Evolutionary conservation across 1,140 invertebrate genomes (phyloP).

Genomic region (Cataglyphis hispanica): DNA sequence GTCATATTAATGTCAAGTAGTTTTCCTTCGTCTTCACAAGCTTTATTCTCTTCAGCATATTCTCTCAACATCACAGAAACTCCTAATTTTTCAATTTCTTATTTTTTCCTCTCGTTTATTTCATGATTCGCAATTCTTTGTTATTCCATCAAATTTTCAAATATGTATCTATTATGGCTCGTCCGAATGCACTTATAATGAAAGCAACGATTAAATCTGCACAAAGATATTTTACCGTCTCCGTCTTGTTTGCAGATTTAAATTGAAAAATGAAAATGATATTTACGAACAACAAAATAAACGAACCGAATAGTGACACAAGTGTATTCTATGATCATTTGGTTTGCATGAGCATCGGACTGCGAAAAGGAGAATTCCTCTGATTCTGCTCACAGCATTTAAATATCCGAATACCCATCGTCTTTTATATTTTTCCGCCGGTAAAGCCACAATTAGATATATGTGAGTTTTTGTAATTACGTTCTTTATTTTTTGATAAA

Average conservation of each 20-base stretch:
- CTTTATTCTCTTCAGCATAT: too few species aligned
- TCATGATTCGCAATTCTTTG: too few species aligned
- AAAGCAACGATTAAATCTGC: conserved; percentile 39
- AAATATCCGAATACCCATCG: conserved; percentile 57
- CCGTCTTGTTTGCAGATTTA: conserved; percentile 33
- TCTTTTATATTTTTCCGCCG: not conserved
- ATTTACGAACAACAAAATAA: conserved; percentile 46
- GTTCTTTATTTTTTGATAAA: not conserved
- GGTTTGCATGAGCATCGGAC: not conserved
- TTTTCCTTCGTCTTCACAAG: too few species aligned
- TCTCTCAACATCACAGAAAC: too few species aligned
- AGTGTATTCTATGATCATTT: conserved; percentile 62
- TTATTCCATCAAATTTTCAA: conserved; percentile 9
- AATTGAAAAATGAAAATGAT: conserved; percentile 35
- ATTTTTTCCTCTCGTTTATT: too few species aligned
- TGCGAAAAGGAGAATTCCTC: conserved; percentile 28
- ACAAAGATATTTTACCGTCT: conserved; percentile 33
- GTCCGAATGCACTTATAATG: conserved; percentile 34
- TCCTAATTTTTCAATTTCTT: too few species aligned
- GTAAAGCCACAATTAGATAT: not conserved
- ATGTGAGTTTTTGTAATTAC: not conserved
- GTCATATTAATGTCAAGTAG: too few species aligned
- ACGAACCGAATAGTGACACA: not conserved
- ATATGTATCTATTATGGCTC: conserved; percentile 3
- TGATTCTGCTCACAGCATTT: conserved; percentile 64